Percentiles rank a stretch among this genome's conserved stretches.
phyloP scores from a whole-genome alignment of 2,888 invertebrate genomes.

The Cantharis lateralis region DNA sequence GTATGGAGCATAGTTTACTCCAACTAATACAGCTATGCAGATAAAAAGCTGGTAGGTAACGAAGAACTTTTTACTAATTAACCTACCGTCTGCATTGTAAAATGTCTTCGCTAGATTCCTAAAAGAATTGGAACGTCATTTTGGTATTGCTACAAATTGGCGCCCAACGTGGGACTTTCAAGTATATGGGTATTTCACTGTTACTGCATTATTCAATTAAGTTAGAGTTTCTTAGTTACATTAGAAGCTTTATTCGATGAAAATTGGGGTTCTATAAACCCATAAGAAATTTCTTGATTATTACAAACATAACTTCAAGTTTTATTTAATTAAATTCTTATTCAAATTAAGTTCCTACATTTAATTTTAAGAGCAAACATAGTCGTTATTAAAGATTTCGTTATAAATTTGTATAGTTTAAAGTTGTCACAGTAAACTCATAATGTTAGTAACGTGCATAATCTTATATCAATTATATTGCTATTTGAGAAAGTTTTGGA shows the following conservation, averaged over 20 bases:
- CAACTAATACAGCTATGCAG: too few relatives aligned
- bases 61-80: too few relatives aligned
- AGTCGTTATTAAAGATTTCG: not conserved
- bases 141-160: not conserved
- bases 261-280: not conserved
- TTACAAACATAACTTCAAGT: not conserved
- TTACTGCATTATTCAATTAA: not conserved
- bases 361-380: not conserved
- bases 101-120: too few relatives aligned
- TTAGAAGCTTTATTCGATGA: not conserved
- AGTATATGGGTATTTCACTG: too few relatives aligned
- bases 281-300: not conserved
- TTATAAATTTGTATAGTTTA: not conserved
- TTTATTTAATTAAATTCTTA: not conserved
- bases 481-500: constrained; percentile 41
- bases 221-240: not conserved
- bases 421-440: constrained; percentile 5
- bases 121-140: not conserved
- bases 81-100: too few relatives aligned
- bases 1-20: too few relatives aligned
- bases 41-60: too few relatives aligned
- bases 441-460: constrained; percentile 32
- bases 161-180: too few relatives aligned
- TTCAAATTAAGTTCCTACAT: not conserved
- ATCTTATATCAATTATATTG: constrained; percentile 42